phyloP scores from a whole-genome alignment of 2,113 vertebrate genomes.

The Megaceryle torquata region DNA sequence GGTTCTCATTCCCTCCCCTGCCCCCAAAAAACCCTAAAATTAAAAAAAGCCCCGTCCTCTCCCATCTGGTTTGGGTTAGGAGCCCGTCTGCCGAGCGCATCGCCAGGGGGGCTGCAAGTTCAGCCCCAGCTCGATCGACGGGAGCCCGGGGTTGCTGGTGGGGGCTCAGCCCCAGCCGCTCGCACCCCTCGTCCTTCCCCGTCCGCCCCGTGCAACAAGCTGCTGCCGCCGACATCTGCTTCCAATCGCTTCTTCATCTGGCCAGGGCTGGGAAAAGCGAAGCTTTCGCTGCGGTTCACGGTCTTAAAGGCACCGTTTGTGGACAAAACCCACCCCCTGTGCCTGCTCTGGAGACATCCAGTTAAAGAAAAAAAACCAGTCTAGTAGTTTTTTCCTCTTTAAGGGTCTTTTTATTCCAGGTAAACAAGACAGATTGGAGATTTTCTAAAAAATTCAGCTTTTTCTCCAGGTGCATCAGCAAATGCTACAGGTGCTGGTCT shows the following conservation, averaged over 20 bases:
- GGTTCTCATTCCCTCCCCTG: not conserved
- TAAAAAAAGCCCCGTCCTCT: not conserved
- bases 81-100: constrained; percentile 15
- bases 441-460: not conserved
- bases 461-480: not conserved
- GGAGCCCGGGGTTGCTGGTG: constrained; percentile 42
- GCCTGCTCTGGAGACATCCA: not conserved
- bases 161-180: constrained; percentile 31
- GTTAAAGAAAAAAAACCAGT: not conserved
- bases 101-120: constrained; percentile 1
- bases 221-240: constrained; percentile 54
- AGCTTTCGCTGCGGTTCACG: not conserved
- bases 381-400: not conserved
- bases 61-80: constrained; percentile 71
- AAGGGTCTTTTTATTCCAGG: not conserved
- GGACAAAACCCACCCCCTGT: not conserved
- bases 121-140: not conserved
- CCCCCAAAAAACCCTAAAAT: not conserved
- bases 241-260: constrained; percentile 52
- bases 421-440: not conserved
- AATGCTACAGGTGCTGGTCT: fast-evolving
- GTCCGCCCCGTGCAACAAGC: constrained; percentile 40
- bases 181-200: constrained; percentile 21
- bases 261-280: constrained; percentile 47
- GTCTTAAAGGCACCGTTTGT: constrained; percentile 41